Conservation (phyloP, 2,113 vertebrate genomes). For the Myotis yumanensis region DNA sequence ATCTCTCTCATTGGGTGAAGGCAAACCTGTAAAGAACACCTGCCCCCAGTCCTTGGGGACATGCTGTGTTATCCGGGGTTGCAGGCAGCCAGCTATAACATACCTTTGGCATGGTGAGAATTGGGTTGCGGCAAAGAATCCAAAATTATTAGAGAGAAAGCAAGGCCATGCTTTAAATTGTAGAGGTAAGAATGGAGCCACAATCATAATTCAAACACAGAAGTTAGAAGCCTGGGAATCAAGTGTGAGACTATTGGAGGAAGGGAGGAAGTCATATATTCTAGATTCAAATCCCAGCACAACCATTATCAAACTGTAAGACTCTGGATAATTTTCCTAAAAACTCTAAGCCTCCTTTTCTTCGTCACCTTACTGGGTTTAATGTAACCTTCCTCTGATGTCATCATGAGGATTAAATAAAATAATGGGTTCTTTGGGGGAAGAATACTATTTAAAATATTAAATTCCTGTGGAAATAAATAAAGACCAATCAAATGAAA, state of each 20-base stretch:
- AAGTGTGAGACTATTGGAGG: accelerated
- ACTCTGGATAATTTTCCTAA: background rate
- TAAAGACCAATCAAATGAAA: constrained; percentile 4
- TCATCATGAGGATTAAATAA: background rate
- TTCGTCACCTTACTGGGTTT: background rate
- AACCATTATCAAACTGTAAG: background rate
- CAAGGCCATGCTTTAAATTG: background rate
- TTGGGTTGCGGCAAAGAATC: background rate
- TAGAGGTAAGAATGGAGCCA: background rate
- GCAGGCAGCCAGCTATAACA: background rate
- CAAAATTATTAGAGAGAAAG: background rate
- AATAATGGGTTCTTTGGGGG: background rate
- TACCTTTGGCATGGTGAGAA: background rate
- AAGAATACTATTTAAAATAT: constrained; percentile 1
- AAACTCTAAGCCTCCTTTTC: background rate
- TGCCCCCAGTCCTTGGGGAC: background rate
- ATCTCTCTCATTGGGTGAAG: background rate
- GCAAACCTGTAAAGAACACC: background rate
- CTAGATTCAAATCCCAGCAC: background rate
- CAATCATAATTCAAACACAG: background rate
- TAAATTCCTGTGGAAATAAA: background rate
- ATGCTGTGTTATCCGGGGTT: background rate
- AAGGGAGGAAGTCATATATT: accelerated
- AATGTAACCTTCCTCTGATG: background rate
- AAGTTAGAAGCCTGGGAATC: background rate